Conservation (phyloP, 2,888 invertebrate genomes). For the Amiota mariae region DNA sequence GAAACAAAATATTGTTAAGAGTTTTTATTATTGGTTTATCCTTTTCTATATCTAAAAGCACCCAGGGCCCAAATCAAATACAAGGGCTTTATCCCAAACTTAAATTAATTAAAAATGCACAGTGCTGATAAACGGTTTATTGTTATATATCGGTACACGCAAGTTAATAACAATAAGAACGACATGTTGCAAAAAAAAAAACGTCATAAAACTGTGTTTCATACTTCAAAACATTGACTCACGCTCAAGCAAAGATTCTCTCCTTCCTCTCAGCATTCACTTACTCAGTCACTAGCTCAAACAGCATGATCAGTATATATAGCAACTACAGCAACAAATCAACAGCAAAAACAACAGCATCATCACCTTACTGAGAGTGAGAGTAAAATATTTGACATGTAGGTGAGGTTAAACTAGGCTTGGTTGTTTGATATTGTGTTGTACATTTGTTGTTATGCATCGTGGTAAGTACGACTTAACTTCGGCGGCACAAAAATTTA, state of each 20-base stretch:
- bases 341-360: conserved; percentile 4
- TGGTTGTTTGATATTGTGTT: neutral
- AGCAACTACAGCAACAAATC: neutral
- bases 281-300: neutral
- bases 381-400: conserved; percentile 28
- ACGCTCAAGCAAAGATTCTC: neutral
- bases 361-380: conserved; percentile 26
- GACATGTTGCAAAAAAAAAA: conserved; percentile 28
- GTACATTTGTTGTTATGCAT: neutral
- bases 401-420: conserved; percentile 17
- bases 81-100: no score
- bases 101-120: no score
- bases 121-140: no score
- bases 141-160: conserved; percentile 45
- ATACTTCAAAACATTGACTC: conserved; percentile 13
- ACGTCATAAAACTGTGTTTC: conserved; percentile 25
- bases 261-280: conserved; percentile 3
- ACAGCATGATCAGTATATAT: neutral
- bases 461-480: neutral
- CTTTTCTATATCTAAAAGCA: no score
- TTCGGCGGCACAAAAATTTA: neutral
- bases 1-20: no score
- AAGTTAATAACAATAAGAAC: conserved; percentile 42
- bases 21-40: no score
- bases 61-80: no score